Evolutionary conservation across 92 coral and sea anemone genomes (phyloP), one percentile per base, ranked within the genome.

Genomic region (Parazoanthus atlanticus): DNA sequence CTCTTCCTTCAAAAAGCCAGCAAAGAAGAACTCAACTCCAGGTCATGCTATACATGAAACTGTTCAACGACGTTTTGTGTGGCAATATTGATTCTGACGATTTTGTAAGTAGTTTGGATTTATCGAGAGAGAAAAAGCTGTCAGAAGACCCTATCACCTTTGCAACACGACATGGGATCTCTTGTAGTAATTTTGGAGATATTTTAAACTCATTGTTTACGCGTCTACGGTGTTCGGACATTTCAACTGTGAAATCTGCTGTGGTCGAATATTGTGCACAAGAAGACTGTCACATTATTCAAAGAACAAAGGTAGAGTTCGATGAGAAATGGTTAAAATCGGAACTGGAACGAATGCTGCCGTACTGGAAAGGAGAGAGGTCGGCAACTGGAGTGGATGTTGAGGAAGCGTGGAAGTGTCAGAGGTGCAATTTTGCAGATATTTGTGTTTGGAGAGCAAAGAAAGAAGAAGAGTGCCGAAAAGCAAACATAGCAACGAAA

Each of bases 321-420:
- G 95, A 93, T 74, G 93, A 91, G n/a, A 64, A 36, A 15, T 93
- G 95, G 95, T 73, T 92, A 80, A 67, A 76, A 43, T 64, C 65
- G 0, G 82, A 88, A 89, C 91, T 93, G 73, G 52, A 38, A 16
- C 88, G 77, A 74, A 84, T 91, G 92, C 64, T 91, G 32, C 81
- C 93, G 46, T 93, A 93, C 54, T 93, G 95, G 95, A 91, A 28
- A 81, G 95, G 95, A 32, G 77, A 93, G 29, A 79, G 95, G 15
- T 31, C 71, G 3, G 81, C 95, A 6, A 30, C 52, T 71, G 95
- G 95, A 10, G 93, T 93, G 26, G 95, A 93, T 15, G 89, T 93
- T 31, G 95, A 93, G 79, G 95, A 93, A 65, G 95, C 95, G 17
- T 93, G 95, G 95, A 93, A 93, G 64, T 93, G 95, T 76, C 91